phyloP scores from a whole-genome alignment of 2,888 invertebrate species.

The Pseudococcus jackbeardsleyi region DNA sequence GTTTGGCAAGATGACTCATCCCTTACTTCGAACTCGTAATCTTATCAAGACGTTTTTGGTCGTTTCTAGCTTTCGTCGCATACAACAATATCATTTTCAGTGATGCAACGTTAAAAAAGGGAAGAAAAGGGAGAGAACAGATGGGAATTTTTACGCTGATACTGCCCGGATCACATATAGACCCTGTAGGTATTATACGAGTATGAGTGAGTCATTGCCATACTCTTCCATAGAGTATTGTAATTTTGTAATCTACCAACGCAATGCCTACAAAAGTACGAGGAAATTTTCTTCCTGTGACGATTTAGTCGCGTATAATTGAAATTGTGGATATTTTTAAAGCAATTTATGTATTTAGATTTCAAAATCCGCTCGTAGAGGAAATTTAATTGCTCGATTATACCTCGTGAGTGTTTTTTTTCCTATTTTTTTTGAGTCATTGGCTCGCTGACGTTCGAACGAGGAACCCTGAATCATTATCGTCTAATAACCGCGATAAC shows the following conservation, averaged over 20 bases:
- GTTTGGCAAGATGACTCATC: too few relatives aligned
- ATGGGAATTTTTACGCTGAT: too few relatives aligned
- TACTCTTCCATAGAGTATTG: neutral
- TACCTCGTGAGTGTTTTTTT: neutral
- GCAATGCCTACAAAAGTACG: neutral
- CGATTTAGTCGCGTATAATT: neutral
- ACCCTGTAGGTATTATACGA: neutral
- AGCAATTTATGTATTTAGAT: neutral
- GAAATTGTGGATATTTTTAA: neutral
- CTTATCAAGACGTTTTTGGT: too few relatives aligned
- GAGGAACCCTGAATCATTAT: neutral
- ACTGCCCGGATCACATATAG: too few relatives aligned
- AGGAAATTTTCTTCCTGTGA: neutral
- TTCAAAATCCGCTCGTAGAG: neutral
- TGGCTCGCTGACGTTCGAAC: neutral
- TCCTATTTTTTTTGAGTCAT: neutral
- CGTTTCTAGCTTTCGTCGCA: too few relatives aligned
- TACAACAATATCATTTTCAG: too few relatives aligned
- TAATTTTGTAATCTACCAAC: neutral
- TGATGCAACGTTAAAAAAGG: too few relatives aligned
- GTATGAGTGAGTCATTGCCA: slow-evolving; percentile 1
- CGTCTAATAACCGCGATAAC: neutral
- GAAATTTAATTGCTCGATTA: neutral
- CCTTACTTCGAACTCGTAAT: too few relatives aligned
- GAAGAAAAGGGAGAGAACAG: too few relatives aligned